Base-by-base conservation (phyloP, 1,140 invertebrate species). In the Cotesia chilonis region DNA sequence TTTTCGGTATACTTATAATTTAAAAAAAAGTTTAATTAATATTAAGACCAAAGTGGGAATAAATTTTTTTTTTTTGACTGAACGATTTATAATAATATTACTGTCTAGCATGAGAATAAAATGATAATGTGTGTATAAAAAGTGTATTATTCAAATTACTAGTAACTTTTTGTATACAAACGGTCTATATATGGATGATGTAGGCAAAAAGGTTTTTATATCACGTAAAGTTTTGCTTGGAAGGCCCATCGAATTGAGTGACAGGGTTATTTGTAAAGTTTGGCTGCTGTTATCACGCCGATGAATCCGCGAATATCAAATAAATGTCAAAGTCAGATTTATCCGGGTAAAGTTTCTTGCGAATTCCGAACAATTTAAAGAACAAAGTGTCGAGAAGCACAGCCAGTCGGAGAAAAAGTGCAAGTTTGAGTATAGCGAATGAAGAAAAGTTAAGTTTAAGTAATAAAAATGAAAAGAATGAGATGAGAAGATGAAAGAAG, bases 301-400 rank as follows among this genome's bases (percentile, higher is more conserved):
- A 63, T 41, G 60, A 63, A 36, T 36, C 37, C 10, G 36, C 7
- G 37, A 63, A 37, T 63, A 41, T 63, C 60, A 63, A 63, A 63
- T 63, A 66, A 66, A 66, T 66, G 38, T 66, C 64, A 37, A 66
- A 66, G 38, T 47, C 35, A 63, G 10, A 63, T 51, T 66, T 66
- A 28, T 66, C 38, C 47, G 14, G 17, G 14, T n/a, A 66, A 47
- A 52, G n/a, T 51, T 66, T 66, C 17, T 9, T 20, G 28, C 17
- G 20, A 52, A 41, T 66, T 66, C 36, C 47, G 51, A 52, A 52
- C 36, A 64, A 59, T 59, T 59, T 20, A 20, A 17, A 9, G 20
- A 59, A 59, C 57, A 35, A 28, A 59, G 20, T 59, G 57, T 59
- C 20, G 57, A 47, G 41, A 47, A 47, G 41, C 41, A 47, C 41